Conservation (phyloP, 2,888 invertebrate genomes). For the Thelaira solivaga region DNA sequence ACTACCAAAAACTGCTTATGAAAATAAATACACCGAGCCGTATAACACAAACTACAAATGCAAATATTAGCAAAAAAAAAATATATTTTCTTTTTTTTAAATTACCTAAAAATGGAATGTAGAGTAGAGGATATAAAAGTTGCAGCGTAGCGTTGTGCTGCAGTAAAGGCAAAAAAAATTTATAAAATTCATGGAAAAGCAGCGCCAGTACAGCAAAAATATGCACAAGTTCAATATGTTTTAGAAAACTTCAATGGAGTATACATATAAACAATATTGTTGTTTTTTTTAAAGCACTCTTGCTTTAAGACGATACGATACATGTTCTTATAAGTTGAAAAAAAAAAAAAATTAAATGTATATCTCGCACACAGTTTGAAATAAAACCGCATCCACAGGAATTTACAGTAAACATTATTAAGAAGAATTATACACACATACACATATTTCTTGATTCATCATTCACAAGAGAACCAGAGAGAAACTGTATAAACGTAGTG, state of each 20-base stretch:
- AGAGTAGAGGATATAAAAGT: not conserved
- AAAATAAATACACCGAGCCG: conserved; percentile 36
- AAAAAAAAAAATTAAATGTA: not conserved
- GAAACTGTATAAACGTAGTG: not conserved
- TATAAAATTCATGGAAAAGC: conserved; percentile 64
- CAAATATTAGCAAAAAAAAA: conserved; percentile 58
- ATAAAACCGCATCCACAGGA: conserved; percentile 61
- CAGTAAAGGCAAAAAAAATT: conserved; percentile 34
- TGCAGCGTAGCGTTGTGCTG: conserved; percentile 10
- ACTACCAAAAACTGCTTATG: conserved; percentile 46
- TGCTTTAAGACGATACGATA: conserved; percentile 58
- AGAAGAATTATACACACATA: conserved; percentile 7
- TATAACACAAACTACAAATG: conserved; percentile 42
- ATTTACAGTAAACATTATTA: conserved; percentile 58
- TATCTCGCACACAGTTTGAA: conserved; percentile 2
- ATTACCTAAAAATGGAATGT: conserved; percentile 3
- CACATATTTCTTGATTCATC: not conserved
- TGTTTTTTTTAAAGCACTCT: not conserved
- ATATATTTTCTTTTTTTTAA: conserved; percentile 12
- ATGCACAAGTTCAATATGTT: conserved; percentile 61
- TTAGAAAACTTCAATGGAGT: conserved; percentile 45
- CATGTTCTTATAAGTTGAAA: conserved; percentile 42
- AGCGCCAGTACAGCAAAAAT: conserved; percentile 63
- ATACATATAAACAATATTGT: conserved; percentile 20
- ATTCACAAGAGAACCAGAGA: not conserved